Percentiles rank a stretch among this genome's conserved stretches.
phyloP scores from a whole-genome alignment of 2,113 vertebrate species.

The Mustela lutreola region DNA sequence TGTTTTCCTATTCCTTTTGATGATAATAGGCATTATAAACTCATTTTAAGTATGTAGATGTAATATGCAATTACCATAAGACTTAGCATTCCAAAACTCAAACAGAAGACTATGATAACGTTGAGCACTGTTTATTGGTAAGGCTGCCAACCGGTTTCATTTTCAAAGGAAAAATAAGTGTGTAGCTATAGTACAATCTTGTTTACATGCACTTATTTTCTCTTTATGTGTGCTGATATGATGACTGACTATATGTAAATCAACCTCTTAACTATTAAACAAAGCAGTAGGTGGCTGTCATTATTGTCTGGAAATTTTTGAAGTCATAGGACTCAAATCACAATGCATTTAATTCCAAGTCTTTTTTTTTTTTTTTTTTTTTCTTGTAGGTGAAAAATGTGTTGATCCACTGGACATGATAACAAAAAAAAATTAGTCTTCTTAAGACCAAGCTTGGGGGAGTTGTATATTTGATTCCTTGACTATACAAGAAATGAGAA shows the following conservation, averaged over 20 bases:
- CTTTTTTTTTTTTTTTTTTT: conserved; percentile 1
- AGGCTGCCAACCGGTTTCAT: conserved; percentile 64
- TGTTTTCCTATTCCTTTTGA: conserved; percentile 82
- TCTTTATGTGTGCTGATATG: conserved; percentile 59
- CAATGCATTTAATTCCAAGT: conserved; percentile 50
- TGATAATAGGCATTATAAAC: conserved; percentile 65
- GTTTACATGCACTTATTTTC: conserved; percentile 60
- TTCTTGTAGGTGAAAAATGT: background rate
- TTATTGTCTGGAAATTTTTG: conserved; percentile 59
- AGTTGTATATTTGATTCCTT: background rate
- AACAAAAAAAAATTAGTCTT: background rate
- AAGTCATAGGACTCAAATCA: conserved; percentile 44
- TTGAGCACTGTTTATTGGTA: conserved; percentile 62
- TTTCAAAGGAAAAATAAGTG: conserved; percentile 67
- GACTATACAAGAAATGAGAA: background rate
- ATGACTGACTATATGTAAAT: conserved; percentile 59
- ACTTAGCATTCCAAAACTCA: conserved; percentile 67
- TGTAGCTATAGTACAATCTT: conserved; percentile 50
- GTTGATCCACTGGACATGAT: background rate
- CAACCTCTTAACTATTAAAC: conserved; percentile 44
- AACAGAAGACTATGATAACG: conserved; percentile 40
- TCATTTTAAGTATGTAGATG: conserved; percentile 74
- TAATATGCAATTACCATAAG: conserved; percentile 75
- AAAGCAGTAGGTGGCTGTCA: conserved; percentile 54
- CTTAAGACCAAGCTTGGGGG: background rate